Evolutionary conservation across 1,140 invertebrate species (phyloP).

Genomic region (Medauroidea extradentata): DNA sequence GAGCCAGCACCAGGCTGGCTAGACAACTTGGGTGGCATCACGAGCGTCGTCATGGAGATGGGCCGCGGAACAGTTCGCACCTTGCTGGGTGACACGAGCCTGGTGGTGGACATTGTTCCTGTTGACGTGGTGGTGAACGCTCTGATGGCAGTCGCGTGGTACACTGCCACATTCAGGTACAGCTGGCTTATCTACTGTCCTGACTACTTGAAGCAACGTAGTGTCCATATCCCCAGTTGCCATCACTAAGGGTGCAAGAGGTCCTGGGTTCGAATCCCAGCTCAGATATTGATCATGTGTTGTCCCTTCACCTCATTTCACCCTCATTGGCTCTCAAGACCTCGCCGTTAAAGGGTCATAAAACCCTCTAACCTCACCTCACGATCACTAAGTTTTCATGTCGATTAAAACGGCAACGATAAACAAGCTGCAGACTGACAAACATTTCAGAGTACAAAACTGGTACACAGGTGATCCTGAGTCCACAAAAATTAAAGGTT

Average conservation of each 20-base stretch:
- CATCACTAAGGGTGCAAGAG: conserved; percentile 14
- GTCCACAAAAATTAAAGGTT: too few species aligned
- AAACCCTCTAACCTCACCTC: too few species aligned
- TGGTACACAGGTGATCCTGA: too few species aligned
- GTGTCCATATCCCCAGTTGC: too few species aligned
- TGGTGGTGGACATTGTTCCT: conserved; percentile 78
- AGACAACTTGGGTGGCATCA: conserved; percentile 88
- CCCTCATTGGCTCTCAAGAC: too few species aligned
- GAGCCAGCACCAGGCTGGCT: conserved; percentile 89
- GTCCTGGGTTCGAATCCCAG: too few species aligned
- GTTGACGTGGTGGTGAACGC: conserved; percentile 88
- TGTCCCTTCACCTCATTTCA: too few species aligned
- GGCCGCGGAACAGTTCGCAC: conserved; percentile 80
- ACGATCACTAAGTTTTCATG: too few species aligned
- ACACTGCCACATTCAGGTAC: conserved; percentile 50
- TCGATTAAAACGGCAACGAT: too few species aligned
- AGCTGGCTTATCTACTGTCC: conserved; percentile 33
- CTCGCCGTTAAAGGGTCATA: too few species aligned
- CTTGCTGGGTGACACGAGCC: conserved; percentile 68
- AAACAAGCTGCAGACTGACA: too few species aligned
- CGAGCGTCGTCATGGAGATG: conserved; percentile 77
- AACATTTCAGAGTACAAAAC: too few species aligned
- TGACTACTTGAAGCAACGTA: neutral
- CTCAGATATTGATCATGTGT: conserved; percentile 50
- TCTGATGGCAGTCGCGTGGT: conserved; percentile 78